These are phyloP conservation scores for Chaunax sp. DNA, from an alignment of 2,797 vertebrate genomes.

Conservation along the genomic window DNA sequence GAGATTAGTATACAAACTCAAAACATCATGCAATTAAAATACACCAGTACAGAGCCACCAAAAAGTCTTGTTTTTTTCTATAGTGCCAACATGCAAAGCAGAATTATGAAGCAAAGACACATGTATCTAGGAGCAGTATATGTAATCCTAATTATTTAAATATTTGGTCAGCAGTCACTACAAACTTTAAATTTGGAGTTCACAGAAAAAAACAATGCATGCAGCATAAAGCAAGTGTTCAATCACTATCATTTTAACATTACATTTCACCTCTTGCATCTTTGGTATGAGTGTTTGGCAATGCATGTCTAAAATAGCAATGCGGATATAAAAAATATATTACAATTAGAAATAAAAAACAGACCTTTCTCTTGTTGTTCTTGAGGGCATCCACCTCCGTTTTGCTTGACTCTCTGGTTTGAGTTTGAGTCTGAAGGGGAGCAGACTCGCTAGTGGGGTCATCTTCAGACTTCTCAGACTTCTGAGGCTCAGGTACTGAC, in stretches of 20 bases:
- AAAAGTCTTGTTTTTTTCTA: not conserved
- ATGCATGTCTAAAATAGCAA: not conserved
- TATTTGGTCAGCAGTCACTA: no score
- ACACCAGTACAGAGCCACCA: constrained; percentile 55
- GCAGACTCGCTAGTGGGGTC: constrained; percentile 28
- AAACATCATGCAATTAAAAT: constrained; percentile 31
- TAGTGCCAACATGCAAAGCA: not conserved
- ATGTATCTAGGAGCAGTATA: not conserved
- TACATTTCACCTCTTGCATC: not conserved
- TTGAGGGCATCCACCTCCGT: constrained; percentile 57
- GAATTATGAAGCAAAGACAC: not conserved
- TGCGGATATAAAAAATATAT: no score
- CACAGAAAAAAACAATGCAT: not conserved
- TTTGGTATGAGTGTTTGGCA: not conserved
- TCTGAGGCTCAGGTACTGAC: constrained; percentile 24
- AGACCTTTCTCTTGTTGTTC: constrained; percentile 76
- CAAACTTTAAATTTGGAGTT: not conserved
- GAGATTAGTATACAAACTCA: constrained; percentile 18
- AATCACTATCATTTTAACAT: not conserved
- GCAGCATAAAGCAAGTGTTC: not conserved
- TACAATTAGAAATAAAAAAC: not conserved
- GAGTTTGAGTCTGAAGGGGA: constrained; percentile 8
- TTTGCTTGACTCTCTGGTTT: constrained; percentile 14
- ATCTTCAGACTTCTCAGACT: constrained; percentile 68
- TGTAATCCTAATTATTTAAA: no score